Conservation (phyloP, 2,113 vertebrate genomes). For the Serilophus lunatus region DNA sequence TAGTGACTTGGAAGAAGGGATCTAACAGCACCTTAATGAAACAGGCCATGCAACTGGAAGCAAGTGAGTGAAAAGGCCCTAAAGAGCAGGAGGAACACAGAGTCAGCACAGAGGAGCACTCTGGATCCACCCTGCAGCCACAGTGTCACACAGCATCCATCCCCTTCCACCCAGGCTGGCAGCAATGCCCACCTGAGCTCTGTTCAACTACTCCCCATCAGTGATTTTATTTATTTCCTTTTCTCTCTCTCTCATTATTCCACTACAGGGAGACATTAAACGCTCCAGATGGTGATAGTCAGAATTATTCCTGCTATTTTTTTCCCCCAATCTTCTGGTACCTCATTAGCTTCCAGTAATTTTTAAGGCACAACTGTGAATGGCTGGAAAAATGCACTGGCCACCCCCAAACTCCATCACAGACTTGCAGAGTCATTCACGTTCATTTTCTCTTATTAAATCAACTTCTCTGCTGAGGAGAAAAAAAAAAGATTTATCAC, state of each 20-base stretch:
- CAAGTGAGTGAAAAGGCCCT: not conserved
- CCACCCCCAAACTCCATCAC: not conserved
- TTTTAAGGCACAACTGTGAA: not conserved
- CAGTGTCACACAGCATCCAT: not conserved
- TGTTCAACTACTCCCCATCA: not conserved
- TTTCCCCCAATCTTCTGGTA: not conserved
- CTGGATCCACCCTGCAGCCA: not conserved
- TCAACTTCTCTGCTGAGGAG: not conserved
- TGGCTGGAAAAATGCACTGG: not conserved
- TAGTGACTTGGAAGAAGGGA: not conserved
- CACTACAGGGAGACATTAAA: not conserved
- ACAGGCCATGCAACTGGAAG: not conserved
- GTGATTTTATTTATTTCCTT: not conserved
- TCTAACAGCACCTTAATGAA: not conserved
- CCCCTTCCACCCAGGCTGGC: not conserved
- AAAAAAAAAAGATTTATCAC: not conserved
- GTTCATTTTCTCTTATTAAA: slow-evolving; percentile 7
- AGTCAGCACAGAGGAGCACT: not conserved
- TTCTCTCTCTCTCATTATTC: not conserved
- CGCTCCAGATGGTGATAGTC: not conserved
- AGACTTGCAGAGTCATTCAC: slow-evolving; percentile 10
- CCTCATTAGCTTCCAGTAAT: not conserved
- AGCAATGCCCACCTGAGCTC: not conserved
- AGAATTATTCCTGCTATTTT: not conserved
- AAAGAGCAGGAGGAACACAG: not conserved